Evolutionary conservation across 2,888 invertebrate genomes (phyloP).

Genomic region (Hirtodrosophila cameraria): DNA sequence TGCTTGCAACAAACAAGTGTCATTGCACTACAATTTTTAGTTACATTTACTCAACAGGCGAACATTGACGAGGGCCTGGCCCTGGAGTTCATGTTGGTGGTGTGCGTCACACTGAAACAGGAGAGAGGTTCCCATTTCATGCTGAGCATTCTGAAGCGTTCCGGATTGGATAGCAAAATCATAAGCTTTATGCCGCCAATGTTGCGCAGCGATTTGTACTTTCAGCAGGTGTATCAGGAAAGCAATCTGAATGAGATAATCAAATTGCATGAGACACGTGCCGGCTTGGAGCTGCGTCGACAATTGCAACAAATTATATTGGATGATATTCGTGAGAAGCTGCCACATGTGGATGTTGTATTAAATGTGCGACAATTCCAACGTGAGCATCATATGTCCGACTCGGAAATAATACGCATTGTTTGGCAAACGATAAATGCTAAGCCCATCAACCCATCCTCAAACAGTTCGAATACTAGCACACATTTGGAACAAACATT

Average conservation of each 20-base stretch:
- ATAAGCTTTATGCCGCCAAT: constrained; percentile 41
- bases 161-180: constrained; percentile 30
- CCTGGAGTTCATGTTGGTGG: constrained; percentile 26
- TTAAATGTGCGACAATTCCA: constrained; percentile 38
- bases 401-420: constrained; percentile 35
- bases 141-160: constrained; percentile 18
- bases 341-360: constrained; percentile 25
- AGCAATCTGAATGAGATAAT: constrained; percentile 31
- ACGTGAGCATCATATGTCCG: constrained; percentile 34
- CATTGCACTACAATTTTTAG: too few species aligned
- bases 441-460: too few species aligned
- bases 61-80: constrained; percentile 29
- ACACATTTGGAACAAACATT: constrained; percentile 14
- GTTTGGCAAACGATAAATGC: constrained; percentile 42
- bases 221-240: constrained; percentile 31
- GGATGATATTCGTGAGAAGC: constrained; percentile 33
- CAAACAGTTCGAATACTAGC: not conserved
- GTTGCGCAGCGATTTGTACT: constrained; percentile 35
- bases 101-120: constrained; percentile 22
- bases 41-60: too few species aligned
- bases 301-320: constrained; percentile 13
- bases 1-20: too few species aligned
- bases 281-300: constrained; percentile 1
- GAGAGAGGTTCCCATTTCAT: constrained; percentile 13
- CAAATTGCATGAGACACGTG: constrained; percentile 20